Evolutionary conservation across 2,888 invertebrate genomes (phyloP).

Genomic region (Mellilla xanthometata): DNA sequence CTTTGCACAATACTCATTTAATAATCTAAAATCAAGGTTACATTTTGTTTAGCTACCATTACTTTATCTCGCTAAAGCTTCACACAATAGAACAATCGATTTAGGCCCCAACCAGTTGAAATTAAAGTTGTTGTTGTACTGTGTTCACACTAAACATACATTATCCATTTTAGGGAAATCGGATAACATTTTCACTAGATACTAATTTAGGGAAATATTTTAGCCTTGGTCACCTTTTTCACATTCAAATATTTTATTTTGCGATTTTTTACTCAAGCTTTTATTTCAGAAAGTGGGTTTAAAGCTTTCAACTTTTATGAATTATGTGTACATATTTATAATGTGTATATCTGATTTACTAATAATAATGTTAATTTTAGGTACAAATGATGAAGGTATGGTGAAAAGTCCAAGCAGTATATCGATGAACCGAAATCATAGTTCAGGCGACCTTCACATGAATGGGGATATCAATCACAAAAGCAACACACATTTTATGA

Average conservation of each 20-base stretch:
- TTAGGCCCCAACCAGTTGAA: constrained; percentile 10
- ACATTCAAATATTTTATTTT: constrained; percentile 25
- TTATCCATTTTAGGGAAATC: constrained; percentile 16
- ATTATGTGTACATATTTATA: no score
- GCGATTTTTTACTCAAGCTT: constrained; percentile 31
- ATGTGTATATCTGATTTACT: background rate
- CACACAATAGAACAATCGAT: constrained; percentile 11
- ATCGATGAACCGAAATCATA: constrained; percentile 91
- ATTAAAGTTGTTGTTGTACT: constrained; percentile 16
- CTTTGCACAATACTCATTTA: constrained; percentile 25
- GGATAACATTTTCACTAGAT: constrained; percentile 8
- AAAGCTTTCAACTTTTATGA: no score
- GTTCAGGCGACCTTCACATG: constrained; percentile 84
- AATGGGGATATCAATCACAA: constrained; percentile 87
- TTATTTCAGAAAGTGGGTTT: no score
- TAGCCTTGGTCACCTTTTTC: constrained; percentile 13
- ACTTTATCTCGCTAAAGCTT: constrained; percentile 25
- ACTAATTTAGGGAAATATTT: constrained; percentile 13
- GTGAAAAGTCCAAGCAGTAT: constrained; percentile 91
- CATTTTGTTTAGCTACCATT: background rate
- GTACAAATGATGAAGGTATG: constrained; percentile 81
- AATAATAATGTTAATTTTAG: constrained; percentile 45
- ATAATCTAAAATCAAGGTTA: constrained; percentile 5
- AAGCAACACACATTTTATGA: constrained; percentile 95
- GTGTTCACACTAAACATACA: constrained; percentile 6